Conservation (phyloP, 2,113 vertebrate species). For the Pomatorhinus ruficollis region DNA sequence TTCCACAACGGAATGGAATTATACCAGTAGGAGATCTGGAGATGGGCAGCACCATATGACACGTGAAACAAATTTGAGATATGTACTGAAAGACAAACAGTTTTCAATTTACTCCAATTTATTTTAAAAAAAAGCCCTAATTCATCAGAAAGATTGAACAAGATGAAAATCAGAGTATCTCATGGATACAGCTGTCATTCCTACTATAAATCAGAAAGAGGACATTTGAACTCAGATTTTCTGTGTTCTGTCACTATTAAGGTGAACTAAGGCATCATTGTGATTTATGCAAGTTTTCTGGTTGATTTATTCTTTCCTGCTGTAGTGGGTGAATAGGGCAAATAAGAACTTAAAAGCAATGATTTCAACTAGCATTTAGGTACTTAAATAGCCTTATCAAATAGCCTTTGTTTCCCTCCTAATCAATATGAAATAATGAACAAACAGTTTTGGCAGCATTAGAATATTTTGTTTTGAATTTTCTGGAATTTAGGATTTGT, state of each 20-base stretch:
- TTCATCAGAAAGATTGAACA: not conserved
- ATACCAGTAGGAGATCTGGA: not conserved
- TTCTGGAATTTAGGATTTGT: not conserved
- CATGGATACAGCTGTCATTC: not conserved
- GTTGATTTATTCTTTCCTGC: not conserved
- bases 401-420: not conserved
- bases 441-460: not conserved
- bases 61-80: not conserved
- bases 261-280: not conserved
- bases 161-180: not conserved
- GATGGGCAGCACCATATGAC: not conserved
- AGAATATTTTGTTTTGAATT: not conserved
- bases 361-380: not conserved
- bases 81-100: not conserved
- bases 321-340: not conserved
- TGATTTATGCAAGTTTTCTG: not conserved
- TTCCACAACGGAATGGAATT: not conserved
- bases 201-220: not conserved
- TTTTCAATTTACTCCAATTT: not conserved
- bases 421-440: not conserved
- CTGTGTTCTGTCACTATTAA: not conserved
- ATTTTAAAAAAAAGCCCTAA: not conserved
- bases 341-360: not conserved
- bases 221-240: not conserved
- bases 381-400: not conserved